Base-by-base conservation (phyloP, 2,888 invertebrate genomes). In the Odontocerum albicorne region DNA sequence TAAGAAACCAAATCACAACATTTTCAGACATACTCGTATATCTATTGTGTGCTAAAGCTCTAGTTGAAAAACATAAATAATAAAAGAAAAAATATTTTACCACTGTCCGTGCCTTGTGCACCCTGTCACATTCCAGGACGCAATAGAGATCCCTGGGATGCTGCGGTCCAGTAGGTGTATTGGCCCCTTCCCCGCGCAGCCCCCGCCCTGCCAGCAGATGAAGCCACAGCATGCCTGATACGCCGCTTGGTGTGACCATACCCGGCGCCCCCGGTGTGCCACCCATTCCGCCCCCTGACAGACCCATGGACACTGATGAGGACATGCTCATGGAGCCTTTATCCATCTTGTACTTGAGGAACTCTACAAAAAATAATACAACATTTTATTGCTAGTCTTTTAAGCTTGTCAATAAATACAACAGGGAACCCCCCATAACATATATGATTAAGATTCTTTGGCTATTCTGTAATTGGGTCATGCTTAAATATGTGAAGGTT, bases 51-150 rank as follows among this genome's bases (percentile, higher is more conserved):
- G n/a, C n/a, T n/a, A n/a, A n/a, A n/a, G n/a, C n/a, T n/a, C n/a
- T n/a, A n/a, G n/a, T n/a, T n/a, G n/a, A n/a, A n/a, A n/a, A n/a
- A n/a, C n/a, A n/a, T n/a, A n/a, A n/a, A n/a, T n/a, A n/a, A n/a
- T n/a, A n/a, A n/a, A n/a, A n/a, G n/a, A n/a, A n/a, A n/a, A 40
- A 20, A 16, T 3, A 40, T 72, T 80, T 72, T 63, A 82, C 96
- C 67, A 96, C 96, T 19, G 96, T 97, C 53, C 97, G 80, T 22
- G 96, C 97, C 75, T 96, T 96, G 74, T 97, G 96, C 42, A 96
- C 91, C 55, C 95, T 84, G 74, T 97, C 97, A 68, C 97, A 94
- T 73, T 99, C 98, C 58, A 99, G 80, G 27, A 99, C 98, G 72
- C 98, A 98, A 73, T 99, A 99, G 57, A 99, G 79, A 73, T 99